Evolutionary conservation across 2,113 vertebrate genomes (phyloP).

Genomic region (Embiotoca jacksoni): DNA sequence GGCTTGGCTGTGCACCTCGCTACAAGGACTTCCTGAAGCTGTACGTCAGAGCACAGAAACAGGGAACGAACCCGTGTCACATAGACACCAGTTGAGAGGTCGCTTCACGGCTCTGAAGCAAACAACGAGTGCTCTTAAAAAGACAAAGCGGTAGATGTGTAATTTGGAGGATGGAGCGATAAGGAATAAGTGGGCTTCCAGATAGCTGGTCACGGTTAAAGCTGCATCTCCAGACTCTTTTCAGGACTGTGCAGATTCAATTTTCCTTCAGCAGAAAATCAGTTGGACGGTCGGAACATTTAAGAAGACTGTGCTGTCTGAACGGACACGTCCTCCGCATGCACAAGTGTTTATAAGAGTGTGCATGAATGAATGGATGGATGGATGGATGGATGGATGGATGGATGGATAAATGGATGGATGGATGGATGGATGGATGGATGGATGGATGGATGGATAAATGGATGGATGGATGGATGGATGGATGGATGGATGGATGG

Average conservation of each 20-base stretch:
- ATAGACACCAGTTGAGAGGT: conserved; percentile 84
- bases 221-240: not conserved
- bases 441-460: too few species aligned
- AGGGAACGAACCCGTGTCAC: conserved; percentile 91
- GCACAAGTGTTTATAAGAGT: not conserved
- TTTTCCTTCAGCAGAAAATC: conserved; percentile 39
- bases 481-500: too few species aligned
- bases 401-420: too few species aligned
- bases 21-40: conserved; percentile 92
- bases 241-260: not conserved
- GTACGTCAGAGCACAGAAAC: conserved; percentile 86
- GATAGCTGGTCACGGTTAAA: not conserved
- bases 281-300: conserved; percentile 18
- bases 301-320: not conserved
- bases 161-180: not conserved
- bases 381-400: not conserved
- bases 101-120: not conserved
- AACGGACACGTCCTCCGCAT: conserved; percentile 8
- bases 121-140: not conserved
- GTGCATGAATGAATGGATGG: conserved; percentile 8
- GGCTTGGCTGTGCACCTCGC: conserved; percentile 91
- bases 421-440: too few species aligned
- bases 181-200: not conserved
- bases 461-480: too few species aligned
- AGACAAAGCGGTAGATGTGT: not conserved